phyloP scores from a whole-genome alignment of 2,113 vertebrate genomes.

The Sylvietta virens region DNA sequence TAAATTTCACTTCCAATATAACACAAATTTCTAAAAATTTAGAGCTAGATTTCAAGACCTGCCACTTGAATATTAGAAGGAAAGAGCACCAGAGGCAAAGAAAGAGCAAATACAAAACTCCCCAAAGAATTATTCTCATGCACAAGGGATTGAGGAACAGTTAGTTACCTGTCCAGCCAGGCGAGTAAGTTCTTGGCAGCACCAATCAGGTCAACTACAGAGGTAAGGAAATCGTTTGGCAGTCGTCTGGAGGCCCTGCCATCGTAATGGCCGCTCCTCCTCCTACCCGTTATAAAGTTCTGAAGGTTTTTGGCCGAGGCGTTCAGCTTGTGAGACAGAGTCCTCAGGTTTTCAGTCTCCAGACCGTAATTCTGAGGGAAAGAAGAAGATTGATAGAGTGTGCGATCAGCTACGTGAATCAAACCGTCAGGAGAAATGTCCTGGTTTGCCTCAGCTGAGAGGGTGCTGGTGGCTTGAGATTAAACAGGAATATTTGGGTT shows the following conservation, averaged over 20 bases:
- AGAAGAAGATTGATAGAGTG: neutral
- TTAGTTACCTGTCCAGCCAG: constrained; percentile 89
- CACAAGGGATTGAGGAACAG: neutral
- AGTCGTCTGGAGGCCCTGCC: constrained; percentile 83
- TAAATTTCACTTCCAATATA: neutral
- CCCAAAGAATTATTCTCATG: neutral
- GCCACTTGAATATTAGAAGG: neutral
- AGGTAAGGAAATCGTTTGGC: constrained; percentile 87
- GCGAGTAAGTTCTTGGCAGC: constrained; percentile 88
- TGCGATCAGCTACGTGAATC: neutral
- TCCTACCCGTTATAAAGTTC: constrained; percentile 87
- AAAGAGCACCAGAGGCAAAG: neutral
- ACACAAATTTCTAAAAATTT: neutral
- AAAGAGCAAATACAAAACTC: neutral
- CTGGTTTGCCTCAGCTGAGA: neutral
- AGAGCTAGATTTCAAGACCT: neutral
- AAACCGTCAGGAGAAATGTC: neutral
- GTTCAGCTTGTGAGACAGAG: constrained; percentile 88
- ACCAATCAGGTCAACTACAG: constrained; percentile 89
- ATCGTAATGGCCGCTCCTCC: constrained; percentile 86
- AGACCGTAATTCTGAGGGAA: constrained; percentile 83
- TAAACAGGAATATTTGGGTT: neutral
- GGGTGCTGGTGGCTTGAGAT: neutral
- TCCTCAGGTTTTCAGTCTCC: constrained; percentile 89
- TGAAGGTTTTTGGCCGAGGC: constrained; percentile 91